Percentiles rank a stretch among this genome's conserved stretches.
phyloP scores from a whole-genome alignment of 1,140 invertebrate species.

The Listronotus bonariensis region DNA sequence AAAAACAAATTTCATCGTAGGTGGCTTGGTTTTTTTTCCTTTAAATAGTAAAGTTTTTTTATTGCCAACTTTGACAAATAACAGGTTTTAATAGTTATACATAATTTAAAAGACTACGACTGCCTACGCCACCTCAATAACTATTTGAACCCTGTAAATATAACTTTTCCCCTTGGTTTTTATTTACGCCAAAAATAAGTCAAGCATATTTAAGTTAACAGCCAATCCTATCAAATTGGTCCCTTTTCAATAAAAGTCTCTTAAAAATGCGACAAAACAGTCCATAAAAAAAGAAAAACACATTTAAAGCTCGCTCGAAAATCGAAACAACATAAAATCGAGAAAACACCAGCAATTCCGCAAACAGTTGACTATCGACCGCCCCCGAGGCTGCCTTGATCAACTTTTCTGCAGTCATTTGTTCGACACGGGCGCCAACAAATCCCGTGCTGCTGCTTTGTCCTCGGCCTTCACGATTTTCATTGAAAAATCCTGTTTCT shows the following conservation, averaged over 20 bases:
- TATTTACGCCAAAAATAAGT: too few relatives aligned
- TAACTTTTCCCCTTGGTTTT: too few relatives aligned
- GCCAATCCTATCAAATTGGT: not conserved
- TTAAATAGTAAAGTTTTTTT: too few relatives aligned
- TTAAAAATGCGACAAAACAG: conserved; percentile 8
- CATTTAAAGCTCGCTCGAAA: not conserved
- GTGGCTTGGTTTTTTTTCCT: too few relatives aligned
- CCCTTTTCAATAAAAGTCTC: not conserved
- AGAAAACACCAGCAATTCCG: conserved; percentile 18
- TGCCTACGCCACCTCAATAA: too few relatives aligned
- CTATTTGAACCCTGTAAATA: too few relatives aligned
- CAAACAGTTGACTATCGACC: conserved; percentile 41
- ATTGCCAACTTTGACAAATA: too few relatives aligned
- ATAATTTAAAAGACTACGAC: too few relatives aligned
- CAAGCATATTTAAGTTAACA: too few relatives aligned
- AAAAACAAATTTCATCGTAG: too few relatives aligned
- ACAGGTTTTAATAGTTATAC: too few relatives aligned
- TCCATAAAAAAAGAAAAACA: conserved; percentile 9
- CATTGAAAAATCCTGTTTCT: conserved; percentile 32
- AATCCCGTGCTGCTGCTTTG: conserved; percentile 51
- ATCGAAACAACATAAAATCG: conserved; percentile 17
- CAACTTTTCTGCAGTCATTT: conserved; percentile 54
- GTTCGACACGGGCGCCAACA: conserved; percentile 55
- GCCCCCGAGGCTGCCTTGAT: conserved; percentile 49
- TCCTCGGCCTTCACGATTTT: conserved; percentile 41